Percentiles rank a stretch among this genome's conserved stretches.
phyloP scores from a whole-genome alignment of 2,888 invertebrate genomes.

The Scaptomyza polygonia region DNA sequence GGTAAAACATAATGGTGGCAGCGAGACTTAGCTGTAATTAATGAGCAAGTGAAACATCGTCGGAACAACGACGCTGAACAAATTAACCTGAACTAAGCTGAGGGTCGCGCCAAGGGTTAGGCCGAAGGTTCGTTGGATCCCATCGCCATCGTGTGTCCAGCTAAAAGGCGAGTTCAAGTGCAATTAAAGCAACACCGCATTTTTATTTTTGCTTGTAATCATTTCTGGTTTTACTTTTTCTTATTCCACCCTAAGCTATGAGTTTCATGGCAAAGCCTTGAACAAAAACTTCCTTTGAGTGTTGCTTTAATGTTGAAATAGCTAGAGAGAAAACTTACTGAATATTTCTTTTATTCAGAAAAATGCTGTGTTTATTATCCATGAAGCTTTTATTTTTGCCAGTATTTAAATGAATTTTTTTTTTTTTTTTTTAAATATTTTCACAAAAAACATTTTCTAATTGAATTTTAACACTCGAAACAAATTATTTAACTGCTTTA shows the following conservation, averaged over 20 bases:
- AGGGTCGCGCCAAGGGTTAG: constrained; percentile 12
- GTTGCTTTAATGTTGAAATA: background rate
- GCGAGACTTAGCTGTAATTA: constrained; percentile 71
- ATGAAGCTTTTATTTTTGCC: no score
- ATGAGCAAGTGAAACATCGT: constrained; percentile 74
- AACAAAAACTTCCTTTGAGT: background rate
- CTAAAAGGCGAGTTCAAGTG: constrained; percentile 56
- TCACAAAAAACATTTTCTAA: no score
- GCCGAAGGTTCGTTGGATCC: background rate
- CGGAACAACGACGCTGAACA: constrained; percentile 56
- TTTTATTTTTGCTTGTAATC: constrained; percentile 44
- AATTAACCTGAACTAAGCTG: constrained; percentile 67
- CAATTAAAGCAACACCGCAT: constrained; percentile 67
- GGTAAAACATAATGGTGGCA: constrained; percentile 68
- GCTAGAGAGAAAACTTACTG: background rate
- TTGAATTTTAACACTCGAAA: no score
- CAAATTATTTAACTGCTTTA: no score
- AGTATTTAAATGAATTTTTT: no score
- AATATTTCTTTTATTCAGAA: no score
- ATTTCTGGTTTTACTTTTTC: background rate
- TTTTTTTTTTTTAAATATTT: no score
- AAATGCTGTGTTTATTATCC: no score
- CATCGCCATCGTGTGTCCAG: constrained; percentile 6
- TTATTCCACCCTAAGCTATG: background rate
- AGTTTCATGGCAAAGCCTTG: constrained; percentile 6